Conservation (phyloP, 2,888 invertebrate species). For the Amblyjoppa proteus region DNA sequence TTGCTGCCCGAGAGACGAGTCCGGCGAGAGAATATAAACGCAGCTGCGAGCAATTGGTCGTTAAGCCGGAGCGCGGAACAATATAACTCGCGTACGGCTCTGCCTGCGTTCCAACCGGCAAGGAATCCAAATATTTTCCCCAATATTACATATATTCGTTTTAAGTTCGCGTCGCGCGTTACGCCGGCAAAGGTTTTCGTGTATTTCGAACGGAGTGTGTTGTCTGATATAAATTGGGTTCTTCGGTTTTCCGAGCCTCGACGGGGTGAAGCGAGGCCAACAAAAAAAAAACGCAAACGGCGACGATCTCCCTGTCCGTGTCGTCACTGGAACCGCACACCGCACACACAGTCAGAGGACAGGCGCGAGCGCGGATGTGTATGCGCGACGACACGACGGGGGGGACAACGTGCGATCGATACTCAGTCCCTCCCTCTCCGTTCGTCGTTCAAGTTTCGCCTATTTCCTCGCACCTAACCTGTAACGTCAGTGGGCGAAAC, state of each 20-base stretch:
- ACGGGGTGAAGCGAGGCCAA: slow-evolving; percentile 19
- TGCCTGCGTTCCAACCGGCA: not conserved
- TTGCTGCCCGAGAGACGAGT: not conserved
- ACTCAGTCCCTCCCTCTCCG: slow-evolving; percentile 64
- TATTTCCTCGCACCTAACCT: slow-evolving; percentile 37
- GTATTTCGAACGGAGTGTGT: slow-evolving; percentile 1
- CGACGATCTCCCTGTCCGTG: slow-evolving; percentile 41
- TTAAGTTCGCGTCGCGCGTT: not conserved
- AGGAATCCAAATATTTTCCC: not conserved
- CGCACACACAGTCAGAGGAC: slow-evolving; percentile 17
- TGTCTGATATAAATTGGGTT: not conserved
- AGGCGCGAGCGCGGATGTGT: slow-evolving; percentile 3
- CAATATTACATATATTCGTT: not conserved
- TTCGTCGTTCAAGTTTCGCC: slow-evolving; percentile 24
- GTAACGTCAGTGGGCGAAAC: slow-evolving; percentile 17
- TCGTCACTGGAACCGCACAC: slow-evolving; percentile 52
- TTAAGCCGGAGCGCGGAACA: slow-evolving; percentile 7
- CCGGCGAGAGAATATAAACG: not conserved
- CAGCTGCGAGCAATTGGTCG: slow-evolving; percentile 19
- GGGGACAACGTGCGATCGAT: slow-evolving; percentile 66
- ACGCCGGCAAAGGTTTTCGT: not conserved
- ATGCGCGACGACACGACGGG: slow-evolving; percentile 30
- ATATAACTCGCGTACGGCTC: slow-evolving; percentile 19
- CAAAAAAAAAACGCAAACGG: slow-evolving; percentile 54
- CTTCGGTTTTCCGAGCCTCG: slow-evolving; percentile 5